Percentiles rank a stretch among this genome's conserved stretches.
phyloP scores from a whole-genome alignment of 2,113 vertebrate genomes.

The Myotis brandtii region DNA sequence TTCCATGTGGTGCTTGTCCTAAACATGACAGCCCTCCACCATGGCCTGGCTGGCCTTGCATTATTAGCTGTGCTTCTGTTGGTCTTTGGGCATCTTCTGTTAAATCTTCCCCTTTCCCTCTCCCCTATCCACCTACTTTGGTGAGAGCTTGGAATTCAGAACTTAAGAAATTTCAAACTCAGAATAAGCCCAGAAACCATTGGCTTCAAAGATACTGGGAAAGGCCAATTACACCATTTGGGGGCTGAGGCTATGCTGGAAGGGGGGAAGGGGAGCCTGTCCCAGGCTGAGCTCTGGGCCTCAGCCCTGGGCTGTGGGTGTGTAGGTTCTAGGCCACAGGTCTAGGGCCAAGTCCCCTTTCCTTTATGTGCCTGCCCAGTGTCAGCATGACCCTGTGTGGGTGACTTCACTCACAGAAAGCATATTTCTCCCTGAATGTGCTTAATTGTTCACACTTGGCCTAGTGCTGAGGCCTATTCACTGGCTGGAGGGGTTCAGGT shows the following conservation, averaged over 20 bases:
- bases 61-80: background rate
- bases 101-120: background rate
- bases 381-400: background rate
- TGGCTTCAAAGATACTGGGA: background rate
- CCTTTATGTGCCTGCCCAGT: background rate
- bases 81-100: background rate
- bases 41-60: background rate
- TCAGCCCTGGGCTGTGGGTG: background rate
- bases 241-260: background rate
- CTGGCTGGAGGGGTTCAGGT: background rate
- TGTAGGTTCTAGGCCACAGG: background rate
- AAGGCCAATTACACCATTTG: background rate
- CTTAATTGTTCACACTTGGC: background rate
- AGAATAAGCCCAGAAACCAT: constrained; percentile 23
- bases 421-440: background rate
- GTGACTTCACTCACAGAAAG: background rate
- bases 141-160: constrained; percentile 15
- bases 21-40: background rate
- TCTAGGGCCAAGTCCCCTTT: background rate
- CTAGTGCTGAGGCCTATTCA: background rate
- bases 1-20: background rate
- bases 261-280: background rate
- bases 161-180: constrained; percentile 36
- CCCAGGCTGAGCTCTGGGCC: background rate
- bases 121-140: background rate